Evolutionary conservation across 1,140 invertebrate species (phyloP), one percentile per base, ranked within the genome.

Genomic region (Ruditapes philippinarum): DNA sequence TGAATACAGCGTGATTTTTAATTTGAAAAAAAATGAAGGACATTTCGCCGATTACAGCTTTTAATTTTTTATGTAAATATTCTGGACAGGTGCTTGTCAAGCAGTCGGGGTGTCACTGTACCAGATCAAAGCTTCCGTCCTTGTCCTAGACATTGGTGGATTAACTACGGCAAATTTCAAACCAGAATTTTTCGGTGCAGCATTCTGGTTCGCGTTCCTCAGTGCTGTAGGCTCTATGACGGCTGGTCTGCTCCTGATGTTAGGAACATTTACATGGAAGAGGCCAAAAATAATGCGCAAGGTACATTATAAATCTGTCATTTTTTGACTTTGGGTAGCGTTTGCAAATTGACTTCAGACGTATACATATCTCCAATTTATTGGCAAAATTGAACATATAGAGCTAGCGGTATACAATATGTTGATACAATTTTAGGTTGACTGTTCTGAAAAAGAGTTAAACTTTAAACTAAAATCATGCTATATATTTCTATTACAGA

Each of bases 211-310:
- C 12, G 80, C 25, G 7, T 65, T 83, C 31, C 17, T 36, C 19
- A 45, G 49, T 70, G 80, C 57, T 4, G n/a, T 28, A 5, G 7
- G 36, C 11, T 40, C 57, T 25, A 2, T 70, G 33, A 31, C 68
- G 0, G 80, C 60, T 36, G 40, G 49, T 1, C 36, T 83, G 12
- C 62, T 83, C 4, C 28, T 68, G 11, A 45, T 83, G 40, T 14
- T 83, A 28, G 80, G 57, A 19, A 70, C 80, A 25, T 65, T 68
- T 38, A n/a, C 36, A 25, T 83, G 80, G 80, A 38, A 80, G 33
- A 33, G 36, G 38, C 78, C 78, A 2, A n/a, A 57, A 40, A 38
- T 22, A 80, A 38, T 54, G 73, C 40, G 42, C 19, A 78, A 40
- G 49, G 73, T 78, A 12, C 0, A 36, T 73, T 62, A 4, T 19